Evolutionary conservation across 2,113 vertebrate species (phyloP), one percentile per base, ranked within the genome.

Genomic region (Protobothrops mucrosquamatus): DNA sequence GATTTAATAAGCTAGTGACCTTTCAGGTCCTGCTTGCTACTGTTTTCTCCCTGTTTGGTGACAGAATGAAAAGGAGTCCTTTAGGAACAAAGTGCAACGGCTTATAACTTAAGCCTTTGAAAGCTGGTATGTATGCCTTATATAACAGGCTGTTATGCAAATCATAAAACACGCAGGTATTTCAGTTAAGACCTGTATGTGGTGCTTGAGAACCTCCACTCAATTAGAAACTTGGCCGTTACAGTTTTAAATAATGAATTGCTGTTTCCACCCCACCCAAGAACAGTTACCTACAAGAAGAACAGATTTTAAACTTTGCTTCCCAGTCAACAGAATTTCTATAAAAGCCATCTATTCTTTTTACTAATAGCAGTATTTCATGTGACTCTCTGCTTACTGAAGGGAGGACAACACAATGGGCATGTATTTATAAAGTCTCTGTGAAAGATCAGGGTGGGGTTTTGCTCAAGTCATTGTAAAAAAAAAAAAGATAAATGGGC

Each of bases 91-190:
- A 54, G 20, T 81, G 61, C 56, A 87, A 57, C 23, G 1, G 29
- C 22, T 86, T 61, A 61, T 57, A 92, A 81, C 46, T 93, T 8
- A 85, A 81, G 87, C 20, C 64, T 29, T 85, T 85, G 52, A 43
- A 46, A 89, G 39, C 48, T 85, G 39, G 39, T 24, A 39, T 81
- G 88, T 39, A 24, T 93, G 81, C n/a, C 29, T 86, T 90, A 85
- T 24, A 64, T 90, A 90, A 93, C n/a, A 52, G 88, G 26, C n/a
- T 14, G 56, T 90, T 87, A 90, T 90, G 89, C 89, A 93, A 90
- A 86, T 90, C 5, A 39, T 87, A 56, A 69, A 87, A 14, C 2
- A 2, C 0, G 26, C 34, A 92, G 48, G 57, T 34, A 46, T 90
- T 86, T 74, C 88, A 87, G 39, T 54, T 92, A 90, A 81, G 91